Evolutionary conservation across 2,113 vertebrate species (phyloP), one percentile per base, ranked within the genome.

Genomic region (Cyanistes caeruleus): DNA sequence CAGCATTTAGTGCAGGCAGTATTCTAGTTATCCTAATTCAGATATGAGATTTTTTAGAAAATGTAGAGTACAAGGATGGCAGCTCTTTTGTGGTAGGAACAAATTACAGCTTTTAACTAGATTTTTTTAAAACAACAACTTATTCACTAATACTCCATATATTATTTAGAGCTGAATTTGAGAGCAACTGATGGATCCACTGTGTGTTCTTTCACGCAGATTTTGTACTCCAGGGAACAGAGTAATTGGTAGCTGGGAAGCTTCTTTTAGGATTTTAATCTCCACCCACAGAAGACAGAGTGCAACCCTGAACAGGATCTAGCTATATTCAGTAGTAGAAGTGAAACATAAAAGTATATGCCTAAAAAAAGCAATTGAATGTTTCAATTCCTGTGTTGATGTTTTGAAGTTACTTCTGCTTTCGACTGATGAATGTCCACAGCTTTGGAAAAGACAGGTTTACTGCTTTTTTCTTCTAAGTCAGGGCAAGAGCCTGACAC

Each of bases 201-300:
- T 63, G 21, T 7, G 5, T 85, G 64, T 51, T 82, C 43, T 51
- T 53, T 22, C 46, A 53, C 21, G 52, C 23, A 83, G 69, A 77
- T 55, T 74, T 24, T 68, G 55, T 84, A 81, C 68, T 91, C 74
- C 65, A 70, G 83, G 70, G 93, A 93, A 75, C 41, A 41, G 56
- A 35, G 30, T 97, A 95, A 96, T 91, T 96, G 89, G 82, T 81
- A 96, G 88, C 74, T 96, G 81, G 72, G 68, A 89, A 92, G 56
- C 56, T 96, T 77, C 94, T 95, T 97, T 93, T 48, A 96, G 90
- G 58, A 83, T 94, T 94, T 96, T 53, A 35, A 46, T 84, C 69
- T 92, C 95, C 95, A 90, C 87, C 89, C 80, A 39, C 39, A 89
- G 37, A 63, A 90, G 92, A 83, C 13, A 77, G 51, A 72, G 48